Base-by-base conservation (phyloP, 1,140 invertebrate genomes). In the Drosophila bocqueti region DNA sequence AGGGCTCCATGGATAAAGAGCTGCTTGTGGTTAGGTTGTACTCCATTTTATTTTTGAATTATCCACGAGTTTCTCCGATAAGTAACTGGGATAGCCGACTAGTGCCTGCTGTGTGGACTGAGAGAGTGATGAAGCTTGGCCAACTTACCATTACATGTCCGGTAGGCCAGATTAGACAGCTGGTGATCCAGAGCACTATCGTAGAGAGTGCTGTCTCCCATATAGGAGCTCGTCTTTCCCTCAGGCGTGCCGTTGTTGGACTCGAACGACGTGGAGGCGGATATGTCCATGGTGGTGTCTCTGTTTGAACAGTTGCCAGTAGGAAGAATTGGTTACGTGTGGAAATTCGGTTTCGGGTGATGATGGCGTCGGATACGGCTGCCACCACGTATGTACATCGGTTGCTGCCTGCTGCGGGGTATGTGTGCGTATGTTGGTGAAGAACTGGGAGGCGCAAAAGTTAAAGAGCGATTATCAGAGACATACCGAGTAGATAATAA, bases 161-260 rank as follows among this genome's bases (percentile, higher is more conserved):
- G 78, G 69, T 81, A 92, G n/a, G 74, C 66, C 34, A 89, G 79
- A 26, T 69, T 71, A n/a, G 85, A 89, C 26, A 89, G 40, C 60
- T 87, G 83, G 52, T 87, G 81, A 45, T 92, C 91, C 73, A 92
- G 57, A 6, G 91, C 91, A 43, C 87, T 91, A 21, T 84, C 81
- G 50, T 92, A 92, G 8, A 92, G 63, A 11, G 84, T 90, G 47
- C 69, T 75, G 15, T 89, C 85, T 26, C 40, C 73, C 10, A 76
- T 62, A 13, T 66, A 79, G 13, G 69, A 72, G 82, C 40, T 89
- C 50, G 38, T 74, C 9, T 72, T 71, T 11, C 74, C 63, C 9
- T 89, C 85, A 6, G 72, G 67, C 10, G 81, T 81, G 10, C 55
- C 63, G 49, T 52, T 73, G 61, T 58, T 52, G 18, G 85, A 79